Base-by-base conservation (phyloP, 2,888 invertebrate species). In the Priocnemis perturbator region DNA sequence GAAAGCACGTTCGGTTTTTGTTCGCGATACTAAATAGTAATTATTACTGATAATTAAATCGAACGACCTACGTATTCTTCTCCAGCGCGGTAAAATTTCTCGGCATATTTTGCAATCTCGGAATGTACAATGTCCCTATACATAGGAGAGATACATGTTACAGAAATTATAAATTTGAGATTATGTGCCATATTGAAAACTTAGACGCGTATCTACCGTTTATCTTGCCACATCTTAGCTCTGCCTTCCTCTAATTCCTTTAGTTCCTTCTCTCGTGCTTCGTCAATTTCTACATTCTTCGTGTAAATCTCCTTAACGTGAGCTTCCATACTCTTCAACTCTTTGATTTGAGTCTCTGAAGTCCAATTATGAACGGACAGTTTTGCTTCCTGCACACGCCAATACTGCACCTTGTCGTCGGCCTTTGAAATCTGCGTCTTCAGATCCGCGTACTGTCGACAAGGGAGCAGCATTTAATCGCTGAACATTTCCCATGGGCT, bases 1-100 rank as follows among this genome's bases (percentile, higher is more conserved):
- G 37, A 26, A 26, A 26, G 5, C 26, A 26, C 26, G 3, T 26
- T 26, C 5, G 26, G n/a, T n/a, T 26, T 26, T 5, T 5, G 26
- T 26, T 26, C 5, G 26, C 5, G 26, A 5, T 26, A 26, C 26
- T 26, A 37, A 7, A 11, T 11, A 37, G 3, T 26, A 26, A 26
- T 7, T 26, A 7, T 26, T 26, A 7, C 26, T 4, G 7, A 7
- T 26, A 7, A 4, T 4, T 7, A 3, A 7, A 7, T 21, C 19
- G 44, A 55, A 0, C 37, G 20, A 67, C 76, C 3, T 69, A 77
- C 77, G 11, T 77, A 77, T 50, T 69, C 61, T 0, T 9, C 52
- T 7, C 65, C 64, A 2, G 78, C 74, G 0, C 26, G 15, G 0
- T 56, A 17, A 17, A 77, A 64, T 7, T 55, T 52, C 15, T 69